A percentile compares a stretch with the other conserved stretches of the same genome.
Evolutionary conservation across 2,797 vertebrate species (phyloP).

Genomic region (Sylvia borin): DNA sequence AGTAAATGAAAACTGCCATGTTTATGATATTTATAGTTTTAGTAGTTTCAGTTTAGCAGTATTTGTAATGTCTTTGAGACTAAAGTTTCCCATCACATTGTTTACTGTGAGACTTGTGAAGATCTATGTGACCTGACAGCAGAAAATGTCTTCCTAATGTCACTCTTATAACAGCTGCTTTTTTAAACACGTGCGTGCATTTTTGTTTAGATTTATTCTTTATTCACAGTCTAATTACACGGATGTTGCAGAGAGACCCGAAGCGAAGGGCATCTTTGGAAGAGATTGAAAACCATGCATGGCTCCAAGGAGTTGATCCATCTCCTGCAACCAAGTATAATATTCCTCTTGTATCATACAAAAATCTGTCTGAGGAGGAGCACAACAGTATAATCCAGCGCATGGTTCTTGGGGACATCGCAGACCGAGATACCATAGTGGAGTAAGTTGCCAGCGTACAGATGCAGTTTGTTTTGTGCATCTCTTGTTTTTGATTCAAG

Average conservation of each 20-base stretch:
- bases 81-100: background rate
- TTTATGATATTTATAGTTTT: background rate
- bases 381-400: constrained; percentile 98
- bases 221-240: constrained; percentile 88
- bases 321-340: constrained; percentile 96
- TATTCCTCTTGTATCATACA: constrained; percentile 96
- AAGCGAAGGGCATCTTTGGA: constrained; percentile 92
- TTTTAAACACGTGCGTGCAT: background rate
- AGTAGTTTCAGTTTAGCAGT: background rate
- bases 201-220: constrained; percentile 36
- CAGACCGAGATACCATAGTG: constrained; percentile 91
- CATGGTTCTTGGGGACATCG: constrained; percentile 97
- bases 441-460: constrained; percentile 81
- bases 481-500: background rate
- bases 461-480: background rate
- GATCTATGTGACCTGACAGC: background rate
- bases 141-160: background rate
- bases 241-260: constrained; percentile 96
- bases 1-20: background rate
- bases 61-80: background rate
- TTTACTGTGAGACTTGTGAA: background rate
- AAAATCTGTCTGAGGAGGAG: constrained; percentile 95
- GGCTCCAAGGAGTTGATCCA: constrained; percentile 96
- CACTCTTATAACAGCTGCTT: background rate
- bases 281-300: constrained; percentile 92